These are phyloP conservation scores for Ormyrus labotus DNA, from an alignment of 2,888 invertebrate species.

Conservation along the genomic window DNA sequence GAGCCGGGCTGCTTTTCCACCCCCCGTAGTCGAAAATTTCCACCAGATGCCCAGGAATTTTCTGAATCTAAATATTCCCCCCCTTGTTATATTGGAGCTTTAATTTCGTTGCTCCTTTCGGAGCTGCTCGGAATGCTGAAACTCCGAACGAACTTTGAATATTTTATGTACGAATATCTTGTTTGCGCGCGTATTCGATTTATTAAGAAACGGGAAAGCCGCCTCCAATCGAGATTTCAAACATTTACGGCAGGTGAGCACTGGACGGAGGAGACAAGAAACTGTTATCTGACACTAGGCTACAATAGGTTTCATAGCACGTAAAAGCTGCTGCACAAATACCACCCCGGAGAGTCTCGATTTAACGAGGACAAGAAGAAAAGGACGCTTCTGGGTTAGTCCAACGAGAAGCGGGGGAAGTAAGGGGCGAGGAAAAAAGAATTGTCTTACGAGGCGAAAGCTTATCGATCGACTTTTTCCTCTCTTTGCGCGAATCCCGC, in stretches of 20 bases:
- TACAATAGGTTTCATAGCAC: slow-evolving; percentile 27
- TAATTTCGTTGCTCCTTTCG: slow-evolving; percentile 32
- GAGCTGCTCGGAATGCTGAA: background rate
- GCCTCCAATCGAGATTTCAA: background rate
- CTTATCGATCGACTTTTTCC: slow-evolving; percentile 69
- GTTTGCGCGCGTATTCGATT: no score
- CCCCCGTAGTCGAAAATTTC: slow-evolving; percentile 32
- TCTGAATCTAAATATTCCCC: slow-evolving; percentile 41
- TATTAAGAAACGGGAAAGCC: no score
- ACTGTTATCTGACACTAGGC: slow-evolving; percentile 20
- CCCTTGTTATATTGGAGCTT: background rate
- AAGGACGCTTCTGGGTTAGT: slow-evolving; percentile 46
- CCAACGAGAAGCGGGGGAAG: slow-evolving; percentile 2
- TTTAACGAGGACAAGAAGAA: slow-evolving; percentile 46
- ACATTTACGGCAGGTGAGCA: slow-evolving; percentile 28
- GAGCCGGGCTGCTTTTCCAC: background rate
- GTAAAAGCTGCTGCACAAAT: slow-evolving; percentile 6
- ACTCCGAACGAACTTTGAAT: slow-evolving; percentile 13
- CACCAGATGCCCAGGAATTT: slow-evolving; percentile 50
- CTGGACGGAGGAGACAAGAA: slow-evolving; percentile 9
- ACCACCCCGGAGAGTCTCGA: slow-evolving; percentile 3
- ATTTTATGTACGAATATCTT: slow-evolving; percentile 6
- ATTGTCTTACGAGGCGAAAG: slow-evolving; percentile 70
- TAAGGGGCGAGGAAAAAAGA: slow-evolving; percentile 61
- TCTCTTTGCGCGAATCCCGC: slow-evolving; percentile 60